Evolutionary conservation across 1,140 invertebrate genomes (phyloP).

Genomic region (Hycleus phaleratus): DNA sequence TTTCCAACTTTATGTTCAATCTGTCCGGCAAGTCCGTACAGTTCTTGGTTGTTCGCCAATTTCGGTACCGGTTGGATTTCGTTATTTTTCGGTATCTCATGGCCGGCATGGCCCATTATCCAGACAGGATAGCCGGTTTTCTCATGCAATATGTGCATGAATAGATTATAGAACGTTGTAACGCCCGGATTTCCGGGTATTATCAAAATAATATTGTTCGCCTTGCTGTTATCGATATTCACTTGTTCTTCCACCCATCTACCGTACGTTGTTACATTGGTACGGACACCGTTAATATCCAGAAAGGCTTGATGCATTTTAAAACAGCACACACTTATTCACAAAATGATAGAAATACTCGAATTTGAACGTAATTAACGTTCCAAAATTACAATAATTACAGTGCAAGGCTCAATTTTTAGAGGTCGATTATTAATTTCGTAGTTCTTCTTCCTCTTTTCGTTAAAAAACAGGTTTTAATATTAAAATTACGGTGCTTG

Average conservation of each 20-base stretch:
- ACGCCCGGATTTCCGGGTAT: conserved; percentile 65
- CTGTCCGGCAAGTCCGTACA: conserved; percentile 56
- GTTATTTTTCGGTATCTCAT: conserved; percentile 49
- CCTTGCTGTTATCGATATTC: conserved; percentile 39
- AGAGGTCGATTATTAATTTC: too few relatives aligned
- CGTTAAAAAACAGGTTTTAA: too few relatives aligned
- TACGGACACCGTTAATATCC: conserved; percentile 54
- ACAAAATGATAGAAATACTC: too few relatives aligned
- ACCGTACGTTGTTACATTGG: conserved; percentile 59
- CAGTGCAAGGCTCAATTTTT: neutral
- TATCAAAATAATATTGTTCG: conserved; percentile 45
- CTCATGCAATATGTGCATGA: conserved; percentile 54
- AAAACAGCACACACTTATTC: neutral
- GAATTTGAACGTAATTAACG: too few relatives aligned
- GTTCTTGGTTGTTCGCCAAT: conserved; percentile 16
- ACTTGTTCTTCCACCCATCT: conserved; percentile 56
- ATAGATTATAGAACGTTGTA: conserved; percentile 62
- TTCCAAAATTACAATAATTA: neutral
- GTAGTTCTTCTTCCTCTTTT: too few relatives aligned
- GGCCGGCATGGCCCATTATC: conserved; percentile 65
- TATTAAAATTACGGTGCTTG: too few relatives aligned
- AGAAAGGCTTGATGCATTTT: conserved; percentile 45
- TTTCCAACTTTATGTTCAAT: conserved; percentile 62
- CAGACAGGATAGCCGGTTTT: conserved; percentile 57
- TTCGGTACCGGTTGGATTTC: conserved; percentile 40